A percentile compares a stretch with the other conserved stretches of the same genome.
Evolutionary conservation across 2,797 vertebrate species (phyloP).

Genomic region (Myotis pilosus): DNA sequence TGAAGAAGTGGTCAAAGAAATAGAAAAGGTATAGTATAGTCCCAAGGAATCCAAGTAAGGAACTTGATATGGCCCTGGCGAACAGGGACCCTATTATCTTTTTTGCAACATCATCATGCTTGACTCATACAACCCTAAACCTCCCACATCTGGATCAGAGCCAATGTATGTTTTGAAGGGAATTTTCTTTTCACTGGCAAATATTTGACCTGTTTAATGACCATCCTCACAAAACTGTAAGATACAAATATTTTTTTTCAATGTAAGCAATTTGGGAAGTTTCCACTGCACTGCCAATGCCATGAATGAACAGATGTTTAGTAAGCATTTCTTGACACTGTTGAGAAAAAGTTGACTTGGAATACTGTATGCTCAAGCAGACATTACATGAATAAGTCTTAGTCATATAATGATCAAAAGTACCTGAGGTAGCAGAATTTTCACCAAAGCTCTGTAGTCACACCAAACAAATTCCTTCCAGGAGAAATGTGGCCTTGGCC

Average conservation of each 20-base stretch:
- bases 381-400: neutral
- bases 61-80: neutral
- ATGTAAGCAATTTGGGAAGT: neutral
- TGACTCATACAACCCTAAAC: neutral
- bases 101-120: neutral
- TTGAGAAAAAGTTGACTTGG: slow-evolving; percentile 6
- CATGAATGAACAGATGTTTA: neutral
- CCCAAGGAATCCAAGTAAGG: neutral
- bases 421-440: neutral
- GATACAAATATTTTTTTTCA: neutral
- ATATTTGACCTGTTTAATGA: slow-evolving; percentile 7
- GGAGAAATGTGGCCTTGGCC: neutral
- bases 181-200: neutral
- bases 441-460: neutral
- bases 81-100: neutral
- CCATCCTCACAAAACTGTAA: neutral
- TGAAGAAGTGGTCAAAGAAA: neutral
- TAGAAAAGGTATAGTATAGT: neutral
- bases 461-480: neutral
- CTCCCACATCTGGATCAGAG: neutral
- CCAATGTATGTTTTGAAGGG: neutral
- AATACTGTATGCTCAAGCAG: neutral
- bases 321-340: neutral
- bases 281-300: neutral
- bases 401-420: slow-evolving; percentile 14